Base-by-base conservation (phyloP, 1,140 invertebrate species). In the Temnothorax longispinosus region DNA sequence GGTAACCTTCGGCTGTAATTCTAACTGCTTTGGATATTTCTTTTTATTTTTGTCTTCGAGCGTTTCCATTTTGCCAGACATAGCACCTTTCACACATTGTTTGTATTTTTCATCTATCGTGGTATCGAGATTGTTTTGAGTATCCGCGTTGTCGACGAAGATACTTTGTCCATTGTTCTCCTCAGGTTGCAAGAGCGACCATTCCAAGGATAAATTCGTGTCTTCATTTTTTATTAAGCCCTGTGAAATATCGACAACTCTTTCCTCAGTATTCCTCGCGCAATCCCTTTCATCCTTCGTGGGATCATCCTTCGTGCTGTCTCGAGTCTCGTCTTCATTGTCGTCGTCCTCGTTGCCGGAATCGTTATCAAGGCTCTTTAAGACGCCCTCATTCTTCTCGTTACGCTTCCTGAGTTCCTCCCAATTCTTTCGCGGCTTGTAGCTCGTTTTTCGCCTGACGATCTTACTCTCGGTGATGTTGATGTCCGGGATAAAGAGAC, bases 401-500 rank as follows among this genome's bases (percentile, higher is more conserved):
- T 92, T 95, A 3, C 90, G 90, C 27, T 95, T 95, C 15, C 95
- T 88, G 32, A 95, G 78, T 58, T 95, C 95, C 18, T 95, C 95
- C 95, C 95, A 95, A 65, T 95, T 95, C 69, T 95, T 95, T 8
- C 95, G 74, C 0, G 94, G 94, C 75, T 95, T 95, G 84, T 95
- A 95, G 75, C 94, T 95, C 5, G 95, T 95, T 47, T 96, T 96
- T 27, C 95, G 92, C 18, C 95, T 91, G 0, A 96, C 91, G 35
- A 95, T 94, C 4, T 93, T 93, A n/a, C 93, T 95, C 69, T 96
- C 95, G 18, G 93, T 95, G 15, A 96, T 96, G 47, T 96, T 94
- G 18, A 96, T 96, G 62, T 96, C 95, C 2, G 96, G 96, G 13
- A 96, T 96, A 72, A 96, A 96, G 0, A 96, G 91, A 35, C 96